phyloP scores from a whole-genome alignment of 2,113 vertebrate species.

The Laterallus jamaicensis region DNA sequence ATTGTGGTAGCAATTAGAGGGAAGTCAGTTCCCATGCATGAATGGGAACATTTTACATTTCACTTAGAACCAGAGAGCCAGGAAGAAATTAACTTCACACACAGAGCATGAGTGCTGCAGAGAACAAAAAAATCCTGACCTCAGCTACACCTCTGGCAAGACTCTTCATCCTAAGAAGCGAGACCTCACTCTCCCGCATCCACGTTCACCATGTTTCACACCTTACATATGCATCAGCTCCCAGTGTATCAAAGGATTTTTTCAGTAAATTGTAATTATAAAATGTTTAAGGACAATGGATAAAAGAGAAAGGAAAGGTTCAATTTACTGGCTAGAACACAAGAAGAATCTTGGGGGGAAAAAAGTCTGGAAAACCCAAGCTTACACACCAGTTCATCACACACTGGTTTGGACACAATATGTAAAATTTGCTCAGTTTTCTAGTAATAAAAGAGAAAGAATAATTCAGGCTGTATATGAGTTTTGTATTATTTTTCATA shows the following conservation, averaged over 20 bases:
- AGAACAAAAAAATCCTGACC: neutral
- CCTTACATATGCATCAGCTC: neutral
- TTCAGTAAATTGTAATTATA: neutral
- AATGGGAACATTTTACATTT: neutral
- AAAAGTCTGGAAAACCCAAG: neutral
- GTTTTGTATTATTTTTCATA: no score
- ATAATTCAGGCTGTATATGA: neutral
- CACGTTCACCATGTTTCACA: neutral
- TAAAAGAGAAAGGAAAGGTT: neutral
- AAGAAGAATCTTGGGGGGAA: neutral
- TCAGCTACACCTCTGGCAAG: neutral
- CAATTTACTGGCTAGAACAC: neutral
- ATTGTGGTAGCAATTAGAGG: neutral
- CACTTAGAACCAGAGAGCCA: neutral
- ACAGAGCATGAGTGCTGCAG: neutral
- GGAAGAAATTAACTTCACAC: neutral
- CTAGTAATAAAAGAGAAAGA: neutral
- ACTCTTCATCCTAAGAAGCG: neutral
- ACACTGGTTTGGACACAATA: neutral
- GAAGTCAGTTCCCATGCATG: neutral
- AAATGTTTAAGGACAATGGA: neutral
- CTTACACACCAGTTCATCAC: neutral
- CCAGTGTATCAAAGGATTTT: neutral
- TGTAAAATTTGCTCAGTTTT: neutral
- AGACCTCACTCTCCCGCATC: neutral